Conservation (phyloP, 2,888 invertebrate species). For the Iselma pallidipennis region DNA sequence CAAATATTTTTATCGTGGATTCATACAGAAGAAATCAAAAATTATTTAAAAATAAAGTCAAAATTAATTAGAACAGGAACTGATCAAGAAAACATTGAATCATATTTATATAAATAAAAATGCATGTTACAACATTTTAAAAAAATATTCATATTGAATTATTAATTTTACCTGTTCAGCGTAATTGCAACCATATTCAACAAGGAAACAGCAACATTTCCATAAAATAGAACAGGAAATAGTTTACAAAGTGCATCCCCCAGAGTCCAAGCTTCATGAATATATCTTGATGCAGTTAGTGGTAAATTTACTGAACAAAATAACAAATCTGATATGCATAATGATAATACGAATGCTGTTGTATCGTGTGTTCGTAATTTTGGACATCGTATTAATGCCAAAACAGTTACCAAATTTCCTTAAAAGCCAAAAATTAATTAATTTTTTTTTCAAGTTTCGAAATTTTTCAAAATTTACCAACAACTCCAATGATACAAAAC, state of each 20-base stretch:
- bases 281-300: constrained; percentile 80
- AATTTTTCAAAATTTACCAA: constrained; percentile 64
- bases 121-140: background rate
- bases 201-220: constrained; percentile 85
- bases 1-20: background rate
- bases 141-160: too few relatives aligned
- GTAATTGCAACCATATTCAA: constrained; percentile 90
- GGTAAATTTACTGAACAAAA: constrained; percentile 86
- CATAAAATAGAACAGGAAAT: constrained; percentile 88
- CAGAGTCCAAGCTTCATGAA: constrained; percentile 79
- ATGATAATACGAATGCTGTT: constrained; percentile 84
- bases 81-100: constrained; percentile 8
- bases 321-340: constrained; percentile 83
- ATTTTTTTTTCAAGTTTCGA: constrained; percentile 10
- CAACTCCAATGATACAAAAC: constrained; percentile 77
- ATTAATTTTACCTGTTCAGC: constrained; percentile 70
- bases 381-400: constrained; percentile 76
- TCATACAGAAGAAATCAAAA: background rate
- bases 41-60: background rate
- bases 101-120: constrained; percentile 2
- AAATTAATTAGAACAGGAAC: constrained; percentile 1
- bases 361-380: constrained; percentile 83
- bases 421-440: constrained; percentile 44
- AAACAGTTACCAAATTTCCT: constrained; percentile 83
- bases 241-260: constrained; percentile 78